Evolutionary conservation across 2,797 vertebrate genomes (phyloP).

Genomic region (Sternarchorhynchus goeldii): DNA sequence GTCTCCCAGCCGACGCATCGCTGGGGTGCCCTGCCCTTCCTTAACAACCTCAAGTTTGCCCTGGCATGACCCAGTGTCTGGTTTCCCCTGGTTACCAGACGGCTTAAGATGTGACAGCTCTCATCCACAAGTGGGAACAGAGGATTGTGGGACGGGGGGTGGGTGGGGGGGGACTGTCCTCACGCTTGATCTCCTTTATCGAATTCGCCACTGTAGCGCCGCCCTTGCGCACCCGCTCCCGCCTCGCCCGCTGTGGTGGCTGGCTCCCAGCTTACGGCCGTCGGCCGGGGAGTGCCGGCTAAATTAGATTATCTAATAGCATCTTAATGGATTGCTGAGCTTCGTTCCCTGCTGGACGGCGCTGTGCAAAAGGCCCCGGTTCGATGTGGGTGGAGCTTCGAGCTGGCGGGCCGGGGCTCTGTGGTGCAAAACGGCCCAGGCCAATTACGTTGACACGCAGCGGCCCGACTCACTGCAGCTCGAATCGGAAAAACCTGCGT

Average conservation of each 20-base stretch:
- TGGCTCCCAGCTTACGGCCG: conserved; percentile 78
- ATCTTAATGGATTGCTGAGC: conserved; percentile 97
- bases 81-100: conserved; percentile 92
- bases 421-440: conserved; percentile 23
- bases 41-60: conserved; percentile 85
- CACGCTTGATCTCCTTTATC: conserved; percentile 81
- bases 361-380: conserved; percentile 85
- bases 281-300: conserved; percentile 94
- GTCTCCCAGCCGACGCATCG: conserved; percentile 41
- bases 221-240: conserved; percentile 26
- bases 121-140: conserved; percentile 64
- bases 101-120: conserved; percentile 85
- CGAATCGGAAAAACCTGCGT: conserved; percentile 20
- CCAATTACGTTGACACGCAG: conserved; percentile 51
- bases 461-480: conserved; percentile 28
- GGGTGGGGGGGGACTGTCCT: conserved; percentile 72
- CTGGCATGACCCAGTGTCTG: conserved; percentile 92
- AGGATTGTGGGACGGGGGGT: conserved; percentile 15
- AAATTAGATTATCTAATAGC: conserved; percentile 99
- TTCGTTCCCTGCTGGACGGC: conserved; percentile 92
- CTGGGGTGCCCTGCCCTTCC: conserved; percentile 62
- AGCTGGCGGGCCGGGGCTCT: conserved; percentile 20
- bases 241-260: conserved; percentile 37
- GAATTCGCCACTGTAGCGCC: conserved; percentile 73
- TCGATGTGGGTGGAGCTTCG: conserved; percentile 76